Conservation (phyloP, 2,113 vertebrate species). For the Ursus arctos region DNA sequence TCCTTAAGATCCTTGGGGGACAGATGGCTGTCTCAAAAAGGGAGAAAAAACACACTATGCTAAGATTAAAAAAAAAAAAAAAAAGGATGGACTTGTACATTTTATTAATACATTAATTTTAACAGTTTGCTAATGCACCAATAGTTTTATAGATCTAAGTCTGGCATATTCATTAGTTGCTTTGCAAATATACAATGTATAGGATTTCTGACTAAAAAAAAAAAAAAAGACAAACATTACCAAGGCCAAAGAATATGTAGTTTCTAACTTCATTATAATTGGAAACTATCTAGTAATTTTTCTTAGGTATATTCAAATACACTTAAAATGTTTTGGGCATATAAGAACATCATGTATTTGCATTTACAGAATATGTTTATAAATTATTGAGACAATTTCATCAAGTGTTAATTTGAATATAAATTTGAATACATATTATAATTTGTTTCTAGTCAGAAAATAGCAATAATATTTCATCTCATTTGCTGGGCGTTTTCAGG, state of each 20-base stretch:
- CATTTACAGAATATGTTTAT: not conserved
- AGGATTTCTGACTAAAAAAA: not conserved
- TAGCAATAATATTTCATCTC: conserved; percentile 33
- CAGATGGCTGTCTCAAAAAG: not conserved
- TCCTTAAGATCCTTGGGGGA: not conserved
- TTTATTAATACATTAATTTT: conserved; percentile 48
- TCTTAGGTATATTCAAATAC: not conserved
- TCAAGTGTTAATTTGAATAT: not conserved
- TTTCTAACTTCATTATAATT: conserved; percentile 5
- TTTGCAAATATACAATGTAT: not conserved
- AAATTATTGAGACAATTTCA: conserved; percentile 12
- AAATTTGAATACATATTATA: conserved; percentile 13
- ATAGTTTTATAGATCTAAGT: not conserved
- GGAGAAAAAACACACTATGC: not conserved
- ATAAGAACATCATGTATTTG: not conserved
- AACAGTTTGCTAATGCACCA: not conserved
- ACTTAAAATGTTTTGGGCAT: not conserved
- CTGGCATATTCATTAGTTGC: not conserved
- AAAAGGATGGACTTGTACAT: not conserved
- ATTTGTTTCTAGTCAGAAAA: not conserved
- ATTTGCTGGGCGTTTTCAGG: conserved; percentile 33
- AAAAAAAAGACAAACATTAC: not conserved
- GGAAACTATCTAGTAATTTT: not conserved
- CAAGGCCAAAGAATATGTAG: not conserved
- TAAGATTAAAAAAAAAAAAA: not conserved